Percentiles rank a stretch among this genome's conserved stretches.
Conservation (phyloP, 2,888 invertebrate genomes). For the Epirrhoe alternata region DNA sequence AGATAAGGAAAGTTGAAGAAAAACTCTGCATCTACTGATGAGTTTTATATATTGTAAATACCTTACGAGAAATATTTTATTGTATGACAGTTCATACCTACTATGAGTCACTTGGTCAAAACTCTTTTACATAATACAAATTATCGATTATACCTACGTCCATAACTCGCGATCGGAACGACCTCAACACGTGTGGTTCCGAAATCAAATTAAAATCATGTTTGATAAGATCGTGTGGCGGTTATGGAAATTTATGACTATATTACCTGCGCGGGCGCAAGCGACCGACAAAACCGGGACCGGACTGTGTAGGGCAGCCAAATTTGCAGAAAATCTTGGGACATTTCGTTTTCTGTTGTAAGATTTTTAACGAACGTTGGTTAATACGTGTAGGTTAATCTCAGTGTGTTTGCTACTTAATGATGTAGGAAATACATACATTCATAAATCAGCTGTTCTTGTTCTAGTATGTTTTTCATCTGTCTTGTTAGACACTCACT, state of each 20-base stretch:
- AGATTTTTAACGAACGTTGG: not conserved
- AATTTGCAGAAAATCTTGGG: slow-evolving; percentile 4
- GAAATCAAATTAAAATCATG: slow-evolving; percentile 85
- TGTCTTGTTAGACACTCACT: too few relatives aligned
- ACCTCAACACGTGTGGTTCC: slow-evolving; percentile 82
- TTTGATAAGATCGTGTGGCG: slow-evolving; percentile 85
- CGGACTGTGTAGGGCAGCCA: slow-evolving; percentile 56
- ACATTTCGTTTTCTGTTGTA: not conserved
- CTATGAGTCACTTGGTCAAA: slow-evolving; percentile 23
- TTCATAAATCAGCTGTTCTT: too few relatives aligned
- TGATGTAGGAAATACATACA: too few relatives aligned
- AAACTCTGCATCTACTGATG: too few relatives aligned
- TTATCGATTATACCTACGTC: slow-evolving; percentile 64
- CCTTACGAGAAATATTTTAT: not conserved
- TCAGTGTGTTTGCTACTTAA: too few relatives aligned
- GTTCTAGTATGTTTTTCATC: too few relatives aligned
- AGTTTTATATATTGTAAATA: too few relatives aligned
- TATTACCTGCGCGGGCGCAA: slow-evolving; percentile 84
- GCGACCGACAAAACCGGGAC: slow-evolving; percentile 75
- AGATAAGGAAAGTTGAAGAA: too few relatives aligned
- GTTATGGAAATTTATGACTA: slow-evolving; percentile 86
- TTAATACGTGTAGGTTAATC: too few relatives aligned
- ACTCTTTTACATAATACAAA: slow-evolving; percentile 39
- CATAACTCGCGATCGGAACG: slow-evolving; percentile 76
- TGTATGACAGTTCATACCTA: not conserved